phyloP scores from a whole-genome alignment of 1,140 invertebrate genomes.

The Drosophila guanche region DNA sequence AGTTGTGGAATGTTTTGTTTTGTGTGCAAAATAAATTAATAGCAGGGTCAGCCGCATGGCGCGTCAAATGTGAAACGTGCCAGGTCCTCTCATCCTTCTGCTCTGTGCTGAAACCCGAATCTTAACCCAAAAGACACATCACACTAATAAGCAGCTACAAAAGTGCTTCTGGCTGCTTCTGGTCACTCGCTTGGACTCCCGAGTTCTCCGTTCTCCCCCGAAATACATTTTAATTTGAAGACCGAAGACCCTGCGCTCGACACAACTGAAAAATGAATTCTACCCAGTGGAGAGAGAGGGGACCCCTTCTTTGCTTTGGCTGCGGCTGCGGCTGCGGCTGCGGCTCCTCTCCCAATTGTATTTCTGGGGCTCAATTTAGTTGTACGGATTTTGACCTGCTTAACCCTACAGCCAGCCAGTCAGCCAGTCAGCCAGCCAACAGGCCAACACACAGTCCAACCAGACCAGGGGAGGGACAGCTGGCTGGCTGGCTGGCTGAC shows the following conservation, averaged over 20 bases:
- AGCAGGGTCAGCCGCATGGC: constrained; percentile 52
- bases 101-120: not conserved
- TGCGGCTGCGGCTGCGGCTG: too few species aligned
- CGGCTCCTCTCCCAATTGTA: constrained; percentile 53
- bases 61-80: constrained; percentile 77
- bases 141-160: constrained; percentile 77
- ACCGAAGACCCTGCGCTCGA: constrained; percentile 26
- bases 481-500: constrained; percentile 8
- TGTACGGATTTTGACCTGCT: constrained; percentile 82
- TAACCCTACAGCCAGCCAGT: constrained; percentile 68
- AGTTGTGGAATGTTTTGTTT: constrained; percentile 7
- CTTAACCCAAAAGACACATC: constrained; percentile 57
- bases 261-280: constrained; percentile 61
- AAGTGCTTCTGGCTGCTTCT: constrained; percentile 82
- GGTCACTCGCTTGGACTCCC: constrained; percentile 55
- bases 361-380: constrained; percentile 81
- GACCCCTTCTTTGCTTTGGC: not conserved
- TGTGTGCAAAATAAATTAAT: constrained; percentile 63
- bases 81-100: constrained; percentile 32
- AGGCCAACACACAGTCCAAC: not conserved
- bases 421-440: constrained; percentile 23
- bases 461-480: constrained; percentile 11
- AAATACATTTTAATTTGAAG: constrained; percentile 80
- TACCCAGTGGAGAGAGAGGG: constrained; percentile 24
- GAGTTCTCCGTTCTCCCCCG: not conserved